Conservation (phyloP, 2,113 vertebrate species). For the Dolichallabes microphthalmus region DNA sequence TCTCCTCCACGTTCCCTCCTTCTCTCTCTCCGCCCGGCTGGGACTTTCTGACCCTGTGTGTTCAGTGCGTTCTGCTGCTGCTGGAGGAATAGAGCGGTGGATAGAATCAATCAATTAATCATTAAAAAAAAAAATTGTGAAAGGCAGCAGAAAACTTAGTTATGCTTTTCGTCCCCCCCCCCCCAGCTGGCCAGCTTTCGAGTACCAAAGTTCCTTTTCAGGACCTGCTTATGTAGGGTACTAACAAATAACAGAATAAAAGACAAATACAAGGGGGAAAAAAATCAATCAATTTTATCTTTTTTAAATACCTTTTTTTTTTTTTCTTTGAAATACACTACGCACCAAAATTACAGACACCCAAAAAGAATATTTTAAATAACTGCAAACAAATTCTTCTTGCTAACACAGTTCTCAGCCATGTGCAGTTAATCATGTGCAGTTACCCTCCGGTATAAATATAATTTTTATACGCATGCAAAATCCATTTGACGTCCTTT, state of each 20-base stretch:
- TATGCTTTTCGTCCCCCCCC: neutral
- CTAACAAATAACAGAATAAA: neutral
- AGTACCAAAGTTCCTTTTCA: neutral
- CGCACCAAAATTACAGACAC: neutral
- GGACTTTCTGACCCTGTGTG: conserved; percentile 76
- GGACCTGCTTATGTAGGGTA: neutral
- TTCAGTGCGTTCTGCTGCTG: conserved; percentile 78
- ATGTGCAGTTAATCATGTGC: neutral
- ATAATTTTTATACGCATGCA: neutral
- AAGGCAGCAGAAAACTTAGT: neutral
- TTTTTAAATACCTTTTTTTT: neutral
- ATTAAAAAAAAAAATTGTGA: neutral
- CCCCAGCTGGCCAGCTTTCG: neutral
- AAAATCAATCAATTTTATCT: neutral
- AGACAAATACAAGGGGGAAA: neutral
- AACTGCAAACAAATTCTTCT: neutral
- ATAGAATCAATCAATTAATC: neutral
- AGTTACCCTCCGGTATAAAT: neutral
- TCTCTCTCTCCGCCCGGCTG: conserved; percentile 75
- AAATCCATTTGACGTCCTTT: neutral
- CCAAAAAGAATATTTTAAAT: neutral
- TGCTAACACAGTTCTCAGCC: neutral
- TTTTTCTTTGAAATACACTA: neutral
- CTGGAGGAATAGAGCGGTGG: conserved; percentile 44
- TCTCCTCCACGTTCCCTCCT: conserved; percentile 66